phyloP scores from a whole-genome alignment of 1,140 invertebrate genomes.

The Odontomachus brunneus region DNA sequence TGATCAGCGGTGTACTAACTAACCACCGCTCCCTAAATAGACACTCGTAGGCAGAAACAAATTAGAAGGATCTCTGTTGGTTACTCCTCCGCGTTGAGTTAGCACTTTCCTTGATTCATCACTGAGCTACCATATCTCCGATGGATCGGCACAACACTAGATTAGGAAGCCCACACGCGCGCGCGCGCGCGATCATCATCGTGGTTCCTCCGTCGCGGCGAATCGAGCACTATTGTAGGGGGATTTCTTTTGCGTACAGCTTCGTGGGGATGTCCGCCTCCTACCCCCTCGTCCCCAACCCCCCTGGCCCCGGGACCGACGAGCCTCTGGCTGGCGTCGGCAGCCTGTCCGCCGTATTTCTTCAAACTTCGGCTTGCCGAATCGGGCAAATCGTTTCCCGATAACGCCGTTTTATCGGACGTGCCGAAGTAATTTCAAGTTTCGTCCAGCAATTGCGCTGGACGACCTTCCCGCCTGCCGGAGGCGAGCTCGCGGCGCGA shows the following conservation, averaged over 20 bases:
- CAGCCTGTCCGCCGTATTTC: constrained; percentile 31
- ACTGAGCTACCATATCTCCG: constrained; percentile 23
- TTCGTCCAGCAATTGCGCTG: constrained; percentile 19
- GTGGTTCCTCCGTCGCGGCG: constrained; percentile 1
- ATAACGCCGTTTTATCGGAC: constrained; percentile 47
- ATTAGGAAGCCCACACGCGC: not conserved
- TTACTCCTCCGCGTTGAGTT: constrained; percentile 29
- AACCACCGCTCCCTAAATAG: not conserved
- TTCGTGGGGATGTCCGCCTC: not conserved
- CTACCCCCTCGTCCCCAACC: not conserved
- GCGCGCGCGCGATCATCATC: not conserved
- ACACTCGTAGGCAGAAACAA: constrained; percentile 18
- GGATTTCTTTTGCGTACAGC: not conserved
- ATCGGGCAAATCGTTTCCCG: constrained; percentile 47
- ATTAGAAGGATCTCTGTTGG: not conserved
- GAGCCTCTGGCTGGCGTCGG: constrained; percentile 3
- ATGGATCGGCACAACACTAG: constrained; percentile 42
- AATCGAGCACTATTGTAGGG: not conserved
- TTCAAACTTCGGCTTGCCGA: constrained; percentile 19
- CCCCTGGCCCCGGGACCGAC: not conserved
- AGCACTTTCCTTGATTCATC: constrained; percentile 30
- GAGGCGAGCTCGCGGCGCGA: not conserved
- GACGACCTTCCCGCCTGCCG: not conserved
- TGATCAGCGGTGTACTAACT: not conserved
- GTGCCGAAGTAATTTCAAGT: constrained; percentile 56